Percentiles rank a stretch among this genome's conserved stretches.
Evolutionary conservation across 2,113 vertebrate genomes (phyloP).

Genomic region (Sialia sialis): DNA sequence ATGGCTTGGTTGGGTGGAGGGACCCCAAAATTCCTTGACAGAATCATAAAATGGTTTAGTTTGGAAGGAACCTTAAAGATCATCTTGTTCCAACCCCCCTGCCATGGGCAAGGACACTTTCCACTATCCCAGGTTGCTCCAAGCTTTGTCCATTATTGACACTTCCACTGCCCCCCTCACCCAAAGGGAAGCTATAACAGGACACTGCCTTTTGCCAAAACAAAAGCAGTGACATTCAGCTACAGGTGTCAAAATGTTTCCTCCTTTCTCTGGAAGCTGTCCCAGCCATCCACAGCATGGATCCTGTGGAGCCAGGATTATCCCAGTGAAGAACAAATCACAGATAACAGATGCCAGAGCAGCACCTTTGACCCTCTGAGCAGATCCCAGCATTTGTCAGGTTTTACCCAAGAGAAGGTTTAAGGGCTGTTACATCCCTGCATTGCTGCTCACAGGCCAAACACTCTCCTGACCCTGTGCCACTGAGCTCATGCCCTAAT

Average conservation of each 20-base stretch:
- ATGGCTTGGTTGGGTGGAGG: background rate
- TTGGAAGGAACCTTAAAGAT: background rate
- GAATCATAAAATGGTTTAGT: background rate
- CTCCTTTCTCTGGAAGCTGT: background rate
- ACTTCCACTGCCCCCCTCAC: background rate
- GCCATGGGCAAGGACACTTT: background rate
- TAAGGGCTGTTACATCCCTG: background rate
- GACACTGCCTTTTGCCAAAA: background rate
- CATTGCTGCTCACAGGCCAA: background rate
- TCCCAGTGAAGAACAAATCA: background rate
- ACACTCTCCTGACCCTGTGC: background rate
- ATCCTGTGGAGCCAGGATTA: background rate
- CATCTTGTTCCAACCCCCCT: background rate
- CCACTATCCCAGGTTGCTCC: background rate
- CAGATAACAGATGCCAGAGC: background rate
- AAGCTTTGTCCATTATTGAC: background rate
- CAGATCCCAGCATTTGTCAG: background rate
- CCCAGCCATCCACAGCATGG: background rate
- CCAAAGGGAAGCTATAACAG: background rate
- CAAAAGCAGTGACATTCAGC: background rate
- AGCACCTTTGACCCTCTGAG: background rate
- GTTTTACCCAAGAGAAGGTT: background rate
- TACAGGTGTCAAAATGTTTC: background rate
- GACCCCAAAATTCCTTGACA: background rate
- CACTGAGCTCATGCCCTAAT: background rate